A percentile compares a stretch with the other conserved stretches of the same genome.
Evolutionary conservation across 1,140 invertebrate genomes (phyloP).

Genomic region (Mercenaria mercenaria): DNA sequence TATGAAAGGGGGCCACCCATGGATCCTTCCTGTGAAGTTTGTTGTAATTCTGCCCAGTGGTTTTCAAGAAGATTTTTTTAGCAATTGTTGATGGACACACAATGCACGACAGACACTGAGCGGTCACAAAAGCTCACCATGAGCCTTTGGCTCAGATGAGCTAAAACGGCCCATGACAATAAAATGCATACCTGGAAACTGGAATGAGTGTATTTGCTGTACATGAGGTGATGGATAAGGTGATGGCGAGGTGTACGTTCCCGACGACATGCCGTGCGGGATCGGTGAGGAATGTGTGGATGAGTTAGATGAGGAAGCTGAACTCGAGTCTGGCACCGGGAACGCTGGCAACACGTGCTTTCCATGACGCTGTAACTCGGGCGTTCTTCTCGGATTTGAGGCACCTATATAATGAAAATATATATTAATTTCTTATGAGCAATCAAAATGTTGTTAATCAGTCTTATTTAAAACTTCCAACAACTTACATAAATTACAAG

Average conservation of each 20-base stretch:
- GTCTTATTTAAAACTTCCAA: no score
- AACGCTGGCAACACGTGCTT: conserved; percentile 71
- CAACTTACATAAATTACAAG: no score
- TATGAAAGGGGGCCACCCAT: no score
- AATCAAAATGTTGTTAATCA: no score
- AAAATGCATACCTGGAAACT: conserved; percentile 95
- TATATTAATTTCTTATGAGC: not conserved
- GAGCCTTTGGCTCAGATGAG: no score
- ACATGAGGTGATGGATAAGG: conserved; percentile 81
- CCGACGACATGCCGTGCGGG: conserved; percentile 77
- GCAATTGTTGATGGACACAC: no score
- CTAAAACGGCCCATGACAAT: no score
- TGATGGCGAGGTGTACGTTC: conserved; percentile 78
- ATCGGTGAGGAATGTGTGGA: conserved; percentile 98
- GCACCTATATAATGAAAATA: conserved; percentile 29
- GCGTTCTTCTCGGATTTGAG: conserved; percentile 52
- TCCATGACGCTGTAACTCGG: conserved; percentile 29
- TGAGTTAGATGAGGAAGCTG: conserved; percentile 98
- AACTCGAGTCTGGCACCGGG: conserved; percentile 92
- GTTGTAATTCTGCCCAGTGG: no score
- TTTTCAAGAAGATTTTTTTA: no score
- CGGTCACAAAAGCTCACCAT: no score
- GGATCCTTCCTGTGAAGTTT: no score
- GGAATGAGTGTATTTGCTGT: conserved; percentile 90
- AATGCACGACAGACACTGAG: no score